A percentile compares a stretch with the other conserved stretches of the same genome.
These are phyloP conservation scores for Osmerus mordax DNA, from an alignment of 2,113 vertebrate species.

Conservation along the genomic window DNA sequence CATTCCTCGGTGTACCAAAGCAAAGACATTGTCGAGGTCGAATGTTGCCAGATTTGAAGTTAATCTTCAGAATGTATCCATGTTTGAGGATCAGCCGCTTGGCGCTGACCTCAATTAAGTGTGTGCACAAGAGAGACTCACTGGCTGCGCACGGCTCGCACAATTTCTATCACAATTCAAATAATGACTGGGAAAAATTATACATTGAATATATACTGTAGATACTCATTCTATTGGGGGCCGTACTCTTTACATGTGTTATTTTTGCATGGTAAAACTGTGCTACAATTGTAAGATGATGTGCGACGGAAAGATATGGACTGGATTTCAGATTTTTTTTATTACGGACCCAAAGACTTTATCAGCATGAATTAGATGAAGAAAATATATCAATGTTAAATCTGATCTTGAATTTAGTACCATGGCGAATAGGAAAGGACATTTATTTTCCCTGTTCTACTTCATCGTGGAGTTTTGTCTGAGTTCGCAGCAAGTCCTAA, in stretches of 20 bases:
- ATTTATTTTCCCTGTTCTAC: slow-evolving; percentile 77
- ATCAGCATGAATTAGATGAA: slow-evolving; percentile 66
- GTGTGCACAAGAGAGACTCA: slow-evolving; percentile 51
- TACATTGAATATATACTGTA: slow-evolving; percentile 26
- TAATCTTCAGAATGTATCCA: slow-evolving; percentile 75
- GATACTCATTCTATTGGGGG: slow-evolving; percentile 40
- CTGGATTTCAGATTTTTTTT: slow-evolving; percentile 54
- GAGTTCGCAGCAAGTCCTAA: slow-evolving; percentile 85
- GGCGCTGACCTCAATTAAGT: slow-evolving; percentile 65
- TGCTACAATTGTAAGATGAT: slow-evolving; percentile 52
- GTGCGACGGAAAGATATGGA: slow-evolving; percentile 59
- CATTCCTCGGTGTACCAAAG: slow-evolving; percentile 67
- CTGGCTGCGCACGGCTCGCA: slow-evolving; percentile 32
- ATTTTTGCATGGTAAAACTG: slow-evolving; percentile 49
- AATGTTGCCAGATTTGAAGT: slow-evolving; percentile 73
- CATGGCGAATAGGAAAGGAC: slow-evolving; percentile 73
- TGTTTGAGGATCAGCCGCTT: slow-evolving; percentile 69
- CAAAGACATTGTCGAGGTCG: slow-evolving; percentile 76
- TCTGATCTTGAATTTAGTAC: slow-evolving; percentile 64
- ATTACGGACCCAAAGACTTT: slow-evolving; percentile 59
- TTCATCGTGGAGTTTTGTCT: slow-evolving; percentile 75
- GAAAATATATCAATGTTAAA: slow-evolving; percentile 62
- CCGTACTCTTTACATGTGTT: slow-evolving; percentile 32
- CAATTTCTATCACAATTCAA: slow-evolving; percentile 49
- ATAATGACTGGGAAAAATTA: slow-evolving; percentile 49